Evolutionary conservation across 1,140 invertebrate genomes (phyloP), one percentile per base, ranked within the genome.

Genomic region (Drosophila bipectinata): DNA sequence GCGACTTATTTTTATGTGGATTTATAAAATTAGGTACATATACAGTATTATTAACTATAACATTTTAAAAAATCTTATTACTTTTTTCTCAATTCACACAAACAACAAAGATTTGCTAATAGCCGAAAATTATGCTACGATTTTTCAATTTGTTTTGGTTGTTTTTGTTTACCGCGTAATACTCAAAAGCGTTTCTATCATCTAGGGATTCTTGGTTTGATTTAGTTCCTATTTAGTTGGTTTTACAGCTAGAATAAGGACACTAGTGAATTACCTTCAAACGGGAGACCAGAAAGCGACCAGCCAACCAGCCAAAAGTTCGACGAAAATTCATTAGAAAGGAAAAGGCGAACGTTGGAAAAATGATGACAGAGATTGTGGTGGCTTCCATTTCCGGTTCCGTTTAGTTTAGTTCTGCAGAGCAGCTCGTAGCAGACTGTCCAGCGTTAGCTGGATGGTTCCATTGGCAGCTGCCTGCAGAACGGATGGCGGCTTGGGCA

Each of bases 371-470:
- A 49, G 26, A 37, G 45, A 47, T 64, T 52, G 48, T 21, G 45
- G 54, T 64, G 57, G 48, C 37, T 62, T 45, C 51, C 51, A 48
- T 37, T 77, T 59, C 45, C 47, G 48, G 48, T 66, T 49, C 37
- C 52, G 41, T 30, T 77, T 72, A 90, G 41, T 30, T 77, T 72
- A 90, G 69, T 90, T 90, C 26, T 90, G 87, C 57, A 91, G 57
- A n/a, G 90, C 87, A 9, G 78, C 75, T 41, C 90, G 79, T 47
- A 91, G 57, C 37, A 90, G 74, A 51, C 85, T 90, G 63, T 88
- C 83, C 47, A 84, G 49, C 14, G 83, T 84, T 56, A 80, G 52
- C 75, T 77, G 72, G 37, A 77, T 77, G 68, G 87, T 81, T 41
- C 82, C 73, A 63, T 82, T 85, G 41, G 74, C 78, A 54, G 83